Evolutionary conservation across 2,888 invertebrate species (phyloP), one percentile per base, ranked within the genome.

Genomic region (Lottia gigantea): DNA sequence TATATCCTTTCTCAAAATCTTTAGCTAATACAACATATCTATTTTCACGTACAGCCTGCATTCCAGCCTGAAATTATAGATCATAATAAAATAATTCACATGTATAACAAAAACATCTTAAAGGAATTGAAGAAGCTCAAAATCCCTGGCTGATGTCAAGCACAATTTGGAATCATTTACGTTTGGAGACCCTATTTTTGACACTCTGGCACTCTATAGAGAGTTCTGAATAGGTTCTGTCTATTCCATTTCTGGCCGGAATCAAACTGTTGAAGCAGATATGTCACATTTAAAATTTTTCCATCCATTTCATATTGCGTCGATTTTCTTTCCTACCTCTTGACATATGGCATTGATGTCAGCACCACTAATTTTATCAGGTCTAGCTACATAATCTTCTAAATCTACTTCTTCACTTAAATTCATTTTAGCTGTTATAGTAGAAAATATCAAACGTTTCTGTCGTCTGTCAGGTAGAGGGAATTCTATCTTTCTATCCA

Each of bases 281-380:
- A n/a, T n/a, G n/a, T n/a, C n/a, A n/a, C n/a, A n/a, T n/a, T n/a
- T n/a, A n/a, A n/a, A n/a, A n/a, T n/a, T n/a, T n/a, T n/a, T n/a
- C n/a, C n/a, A n/a, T n/a, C n/a, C n/a, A n/a, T n/a, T n/a, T n/a
- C n/a, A n/a, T n/a, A n/a, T n/a, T n/a, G n/a, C n/a, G n/a, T n/a
- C n/a, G n/a, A n/a, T n/a, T n/a, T n/a, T n/a, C n/a, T n/a, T n/a
- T 12, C 80, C 71, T 78, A 91, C 92, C 90, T 99, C 99, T 90
- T 99, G 99, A 88, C 98, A 98, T 86, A 99, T 99, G 68, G 99
- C 98, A 90, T 99, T 99, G 84, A 99, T 98, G 86, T 99, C 99
- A 26, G 99, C 99, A 31, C 99, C 98, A 65, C 97, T 98, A 83
- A 99, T 98, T 89, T 96, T 95, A 89, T 99, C 99, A 1, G 99